Evolutionary conservation across 2,113 vertebrate genomes (phyloP), one percentile per base, ranked within the genome.

Genomic region (Ceyx cyanopectus): DNA sequence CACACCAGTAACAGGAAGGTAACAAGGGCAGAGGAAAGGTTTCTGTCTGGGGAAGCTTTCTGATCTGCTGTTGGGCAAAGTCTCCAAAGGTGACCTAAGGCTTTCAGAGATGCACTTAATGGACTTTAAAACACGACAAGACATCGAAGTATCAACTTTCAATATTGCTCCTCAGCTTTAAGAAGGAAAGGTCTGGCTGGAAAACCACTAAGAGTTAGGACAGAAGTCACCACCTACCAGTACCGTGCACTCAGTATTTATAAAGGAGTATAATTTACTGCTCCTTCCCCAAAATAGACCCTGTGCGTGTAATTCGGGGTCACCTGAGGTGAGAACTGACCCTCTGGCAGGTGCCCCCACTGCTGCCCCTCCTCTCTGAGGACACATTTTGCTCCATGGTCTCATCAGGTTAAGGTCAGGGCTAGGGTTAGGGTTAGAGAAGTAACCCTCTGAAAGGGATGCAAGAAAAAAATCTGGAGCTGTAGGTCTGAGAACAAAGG

Each of bases 311-410:
- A 17, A 51, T n/a, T 63, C 73, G n/a, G 43, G 23, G 48, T 17
- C 51, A 72, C 3, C 1, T 13, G 23, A 72, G 68, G 27, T 19
- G 68, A 85, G 91, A 60, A 20, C 14, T 81, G 46, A 15, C 11
- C 7, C 24, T 30, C 7, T 10, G 41, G 57, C 65, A 77, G 57
- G 6, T 13, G 4, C 30, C 14, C 16, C 24, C 14, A 6, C 16
- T 5, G 1, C n/a, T 3, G 50, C 22, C 1, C 5, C n/a, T 32
- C 20, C 43, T 67, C 34, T 7, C 66, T 29, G 26, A 13, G 6
- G 26, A 57, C 12, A 10, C 21, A 10, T 2, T n/a, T 11, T 1
- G 4, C 54, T 54, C 34, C 67, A 24, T 1, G 1, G n/a, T 29
- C 65, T 51, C 19, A 1, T 21, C 40, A 22, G 46, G 46, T 48